Evolutionary conservation across 2,888 invertebrate species (phyloP).

Genomic region (Octonoba sinensis): DNA sequence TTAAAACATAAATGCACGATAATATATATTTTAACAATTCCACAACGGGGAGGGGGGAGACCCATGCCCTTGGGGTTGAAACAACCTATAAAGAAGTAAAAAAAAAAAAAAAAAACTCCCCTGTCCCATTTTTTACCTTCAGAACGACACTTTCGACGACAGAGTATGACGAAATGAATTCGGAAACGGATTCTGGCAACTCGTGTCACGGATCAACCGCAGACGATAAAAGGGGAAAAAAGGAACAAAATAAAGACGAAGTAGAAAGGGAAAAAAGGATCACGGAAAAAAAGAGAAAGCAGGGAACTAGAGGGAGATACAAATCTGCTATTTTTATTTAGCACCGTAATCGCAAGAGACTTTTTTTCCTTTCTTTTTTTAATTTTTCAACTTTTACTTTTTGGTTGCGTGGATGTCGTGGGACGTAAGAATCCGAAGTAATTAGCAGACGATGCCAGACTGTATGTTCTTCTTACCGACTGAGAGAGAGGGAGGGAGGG

Average conservation of each 20-base stretch:
- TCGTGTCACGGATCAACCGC: conserved; percentile 50
- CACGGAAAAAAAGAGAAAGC: conserved; percentile 17
- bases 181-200: conserved; percentile 62
- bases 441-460: conserved; percentile 42
- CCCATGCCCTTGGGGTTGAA: neutral
- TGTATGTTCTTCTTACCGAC: conserved; percentile 9
- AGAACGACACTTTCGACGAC: conserved; percentile 56
- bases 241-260: conserved; percentile 1
- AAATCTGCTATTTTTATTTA: conserved; percentile 63
- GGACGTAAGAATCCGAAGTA: conserved; percentile 44
- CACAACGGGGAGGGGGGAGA: neutral
- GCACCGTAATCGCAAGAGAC: conserved; percentile 6
- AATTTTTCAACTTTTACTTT: conserved; percentile 8
- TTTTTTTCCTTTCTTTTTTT: conserved; percentile 19
- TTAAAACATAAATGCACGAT: too few relatives aligned
- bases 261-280: conserved; percentile 10
- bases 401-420: conserved; percentile 39
- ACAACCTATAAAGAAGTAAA: neutral
- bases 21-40: too few relatives aligned
- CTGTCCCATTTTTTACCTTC: neutral
- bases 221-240: conserved; percentile 11
- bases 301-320: conserved; percentile 32
- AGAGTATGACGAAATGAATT: conserved; percentile 62
- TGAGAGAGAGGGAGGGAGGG: neutral
- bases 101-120: neutral